These are phyloP conservation scores for Limnodromus scolopaceus DNA, from an alignment of 2,797 vertebrate genomes.

Conservation along the genomic window DNA sequence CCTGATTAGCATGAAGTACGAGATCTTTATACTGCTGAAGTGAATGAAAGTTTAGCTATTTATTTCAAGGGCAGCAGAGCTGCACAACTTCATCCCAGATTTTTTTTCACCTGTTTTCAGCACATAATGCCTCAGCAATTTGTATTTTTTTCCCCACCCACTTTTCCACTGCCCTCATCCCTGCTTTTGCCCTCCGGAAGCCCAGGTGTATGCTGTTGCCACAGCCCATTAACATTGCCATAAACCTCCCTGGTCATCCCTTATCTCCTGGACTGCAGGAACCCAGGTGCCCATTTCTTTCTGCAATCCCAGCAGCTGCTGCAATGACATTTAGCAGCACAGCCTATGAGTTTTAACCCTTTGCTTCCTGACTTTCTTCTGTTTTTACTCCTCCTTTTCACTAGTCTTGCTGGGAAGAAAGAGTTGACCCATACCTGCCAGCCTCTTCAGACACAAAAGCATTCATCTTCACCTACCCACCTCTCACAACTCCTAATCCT, in stretches of 20 bases:
- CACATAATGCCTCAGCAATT: background rate
- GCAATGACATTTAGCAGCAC: background rate
- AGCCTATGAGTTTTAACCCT: background rate
- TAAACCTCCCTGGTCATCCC: background rate
- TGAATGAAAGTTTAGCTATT: background rate
- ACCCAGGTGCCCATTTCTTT: background rate
- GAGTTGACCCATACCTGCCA: background rate
- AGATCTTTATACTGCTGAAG: background rate
- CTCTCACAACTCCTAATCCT: background rate
- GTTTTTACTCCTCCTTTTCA: background rate
- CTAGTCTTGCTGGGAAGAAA: background rate
- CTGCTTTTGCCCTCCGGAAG: background rate
- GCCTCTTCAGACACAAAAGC: background rate
- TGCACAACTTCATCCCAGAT: background rate
- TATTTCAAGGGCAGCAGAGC: background rate
- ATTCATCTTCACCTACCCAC: background rate
- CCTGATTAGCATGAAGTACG: background rate
- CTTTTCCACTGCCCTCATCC: background rate
- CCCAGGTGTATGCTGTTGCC: background rate
- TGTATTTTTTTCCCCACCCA: background rate
- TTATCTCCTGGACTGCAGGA: background rate
- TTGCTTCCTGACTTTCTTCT: background rate
- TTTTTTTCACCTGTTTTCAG: background rate
- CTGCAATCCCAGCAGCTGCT: background rate
- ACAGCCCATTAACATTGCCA: background rate